These are phyloP conservation scores for Thereva unica DNA, from an alignment of 2,888 invertebrate species.

Conservation along the genomic window DNA sequence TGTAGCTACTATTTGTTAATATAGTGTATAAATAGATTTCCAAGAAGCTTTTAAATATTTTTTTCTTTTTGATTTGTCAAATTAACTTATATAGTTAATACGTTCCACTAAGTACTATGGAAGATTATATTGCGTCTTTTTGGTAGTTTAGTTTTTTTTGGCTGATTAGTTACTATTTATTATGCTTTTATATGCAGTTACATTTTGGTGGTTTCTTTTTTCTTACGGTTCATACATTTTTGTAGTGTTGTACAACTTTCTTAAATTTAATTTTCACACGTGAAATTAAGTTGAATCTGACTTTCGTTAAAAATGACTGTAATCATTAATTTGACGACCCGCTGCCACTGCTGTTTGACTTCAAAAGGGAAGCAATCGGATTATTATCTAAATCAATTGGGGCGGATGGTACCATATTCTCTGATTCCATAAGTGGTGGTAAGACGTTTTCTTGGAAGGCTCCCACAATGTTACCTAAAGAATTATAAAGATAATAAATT, in stretches of 20 bases:
- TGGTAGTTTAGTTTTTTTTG: conserved; percentile 5
- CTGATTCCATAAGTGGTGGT: conserved; percentile 69
- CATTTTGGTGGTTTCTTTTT: conserved; percentile 7
- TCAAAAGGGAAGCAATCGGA: conserved; percentile 41
- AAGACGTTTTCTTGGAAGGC: conserved; percentile 77
- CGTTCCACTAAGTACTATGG: conserved; percentile 15
- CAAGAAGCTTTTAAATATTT: conserved; percentile 29
- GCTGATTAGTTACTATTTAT: conserved; percentile 20
- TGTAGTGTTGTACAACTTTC: conserved; percentile 5
- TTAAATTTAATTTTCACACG: no score
- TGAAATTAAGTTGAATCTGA: conserved; percentile 3
- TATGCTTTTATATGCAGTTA: conserved; percentile 22
- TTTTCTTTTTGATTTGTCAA: conserved; percentile 18
- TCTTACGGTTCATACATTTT: conserved; percentile 3
- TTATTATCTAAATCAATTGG: conserved; percentile 44
- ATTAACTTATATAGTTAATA: conserved; percentile 17
- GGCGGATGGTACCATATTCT: conserved; percentile 57
- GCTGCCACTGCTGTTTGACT: conserved; percentile 41
- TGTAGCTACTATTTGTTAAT: conserved; percentile 18
- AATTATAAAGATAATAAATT: conserved; percentile 45
- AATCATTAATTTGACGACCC: conserved; percentile 37
- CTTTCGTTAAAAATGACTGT: conserved; percentile 9
- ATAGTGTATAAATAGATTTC: neutral
- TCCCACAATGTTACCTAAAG: conserved; percentile 70
- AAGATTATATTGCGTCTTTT: conserved; percentile 3